Evolutionary conservation across 2,888 invertebrate species (phyloP).

Genomic region (Salticus scenicus): DNA sequence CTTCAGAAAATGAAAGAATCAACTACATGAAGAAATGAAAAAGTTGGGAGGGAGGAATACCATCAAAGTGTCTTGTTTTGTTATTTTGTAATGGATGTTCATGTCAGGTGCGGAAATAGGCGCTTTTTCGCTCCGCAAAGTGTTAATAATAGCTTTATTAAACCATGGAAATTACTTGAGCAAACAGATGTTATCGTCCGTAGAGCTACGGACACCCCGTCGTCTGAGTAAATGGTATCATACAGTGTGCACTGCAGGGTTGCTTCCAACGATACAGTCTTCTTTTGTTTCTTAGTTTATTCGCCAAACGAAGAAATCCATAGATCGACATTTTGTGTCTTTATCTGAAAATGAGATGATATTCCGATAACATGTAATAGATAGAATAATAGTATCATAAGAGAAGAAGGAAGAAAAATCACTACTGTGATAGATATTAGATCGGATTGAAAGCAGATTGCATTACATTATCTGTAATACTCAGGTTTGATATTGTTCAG

Average conservation of each 20-base stretch:
- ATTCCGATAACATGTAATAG: too few relatives aligned
- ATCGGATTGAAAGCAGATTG: too few relatives aligned
- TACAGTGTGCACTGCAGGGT: conserved; percentile 17
- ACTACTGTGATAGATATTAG: too few relatives aligned
- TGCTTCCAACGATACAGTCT: neutral
- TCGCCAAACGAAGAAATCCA: neutral
- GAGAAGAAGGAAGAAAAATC: too few relatives aligned
- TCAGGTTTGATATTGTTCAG: too few relatives aligned
- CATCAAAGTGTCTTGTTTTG: conserved; percentile 10
- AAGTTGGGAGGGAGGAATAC: neutral
- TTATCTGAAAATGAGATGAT: neutral
- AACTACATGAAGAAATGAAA: neutral
- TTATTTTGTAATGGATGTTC: conserved; percentile 36
- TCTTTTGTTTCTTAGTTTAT: neutral
- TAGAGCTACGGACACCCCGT: conserved; percentile 34
- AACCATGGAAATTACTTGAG: conserved; percentile 67
- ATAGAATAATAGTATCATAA: too few relatives aligned
- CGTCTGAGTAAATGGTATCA: conserved; percentile 39
- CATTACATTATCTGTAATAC: too few relatives aligned
- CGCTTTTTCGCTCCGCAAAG: conserved; percentile 54
- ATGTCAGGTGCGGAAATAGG: conserved; percentile 59
- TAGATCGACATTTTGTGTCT: neutral
- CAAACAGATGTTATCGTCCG: conserved; percentile 67
- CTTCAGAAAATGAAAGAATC: conserved; percentile 2
- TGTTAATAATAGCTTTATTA: conserved; percentile 70